Conservation (phyloP, 1,140 invertebrate species). For the Philopotamus ludificatus region DNA sequence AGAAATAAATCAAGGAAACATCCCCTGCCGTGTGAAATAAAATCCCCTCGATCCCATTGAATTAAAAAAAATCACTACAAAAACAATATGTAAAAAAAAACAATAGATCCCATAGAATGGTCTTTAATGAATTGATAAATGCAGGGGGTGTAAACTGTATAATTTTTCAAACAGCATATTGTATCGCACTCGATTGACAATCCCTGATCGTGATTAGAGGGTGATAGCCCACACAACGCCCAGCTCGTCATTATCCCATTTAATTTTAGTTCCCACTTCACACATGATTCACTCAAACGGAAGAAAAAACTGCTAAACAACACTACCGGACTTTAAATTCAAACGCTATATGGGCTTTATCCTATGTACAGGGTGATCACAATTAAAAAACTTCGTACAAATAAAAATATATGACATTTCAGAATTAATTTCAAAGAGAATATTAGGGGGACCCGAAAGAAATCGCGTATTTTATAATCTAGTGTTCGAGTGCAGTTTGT, state of each 20-base stretch:
- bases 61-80: slow-evolving; percentile 1
- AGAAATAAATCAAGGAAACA: not conserved
- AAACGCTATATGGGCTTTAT: not conserved
- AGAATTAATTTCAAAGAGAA: too few species aligned
- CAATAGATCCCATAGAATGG: not conserved
- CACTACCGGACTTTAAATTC: slow-evolving; percentile 19
- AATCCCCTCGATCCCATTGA: not conserved
- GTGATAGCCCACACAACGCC: slow-evolving; percentile 10
- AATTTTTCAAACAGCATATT: not conserved
- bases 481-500: too few species aligned
- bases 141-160: not conserved
- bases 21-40: not conserved
- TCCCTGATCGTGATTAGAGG: slow-evolving; percentile 5
- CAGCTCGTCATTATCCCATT: slow-evolving; percentile 16
- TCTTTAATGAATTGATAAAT: slow-evolving; percentile 2
- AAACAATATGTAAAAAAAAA: slow-evolving; percentile 8
- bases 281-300: slow-evolving; percentile 40
- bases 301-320: slow-evolving; percentile 33
- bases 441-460: too few species aligned
- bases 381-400: too few species aligned
- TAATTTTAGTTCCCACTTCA: slow-evolving; percentile 18
- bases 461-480: too few species aligned
- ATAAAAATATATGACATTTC: too few species aligned
- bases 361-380: not conserved
- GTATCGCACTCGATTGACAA: too few species aligned